Base-by-base conservation (phyloP, 2,113 vertebrate genomes). In the Plecturocebus donacophilus region DNA sequence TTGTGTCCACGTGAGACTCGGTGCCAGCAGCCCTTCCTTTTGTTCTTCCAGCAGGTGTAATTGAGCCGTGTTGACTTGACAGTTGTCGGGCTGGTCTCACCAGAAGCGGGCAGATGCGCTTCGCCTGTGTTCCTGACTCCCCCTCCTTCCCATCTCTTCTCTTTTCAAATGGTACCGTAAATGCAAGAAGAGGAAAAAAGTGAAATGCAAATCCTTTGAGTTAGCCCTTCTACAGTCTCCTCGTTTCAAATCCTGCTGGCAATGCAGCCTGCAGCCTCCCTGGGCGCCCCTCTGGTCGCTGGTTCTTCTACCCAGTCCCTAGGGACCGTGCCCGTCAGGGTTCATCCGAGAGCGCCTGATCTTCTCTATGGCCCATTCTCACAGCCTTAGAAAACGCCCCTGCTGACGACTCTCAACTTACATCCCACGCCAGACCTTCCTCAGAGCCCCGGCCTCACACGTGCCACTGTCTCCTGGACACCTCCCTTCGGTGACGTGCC, bases 191-290 rank as follows among this genome's bases (percentile, higher is more conserved):
- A 42, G 11, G 1, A 25, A 49, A 40, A 42, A 32, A 2, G 16
- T 27, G 21, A 45, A 56, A 38, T 14, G 19, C 11, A 47, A 87
- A 32, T 0, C 8, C 16, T 52, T 17, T 32, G 9, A 19, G 47
- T 71, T 32, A 38, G n/a, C 3, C 16, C n/a, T 80, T 6, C 14
- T 8, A 7, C 2, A 25, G 0, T 9, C 42, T 35, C 45, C 30
- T 45, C 10, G 2, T 49, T n/a, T 91, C 27, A 52, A 47, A 32
- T 16, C 47, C 30, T 45, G 14, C 16, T 12, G 49, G 66, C 0
- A 0, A 64, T 45, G 38, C 5, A 2, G 2, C 2, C 21, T 30
- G 21, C 0, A 6, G 10, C 49, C 42, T 0, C 0, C 2, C 17
- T 80, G 32, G 42, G n/a, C 7, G 8, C 20, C 38, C 16, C 52